Evolutionary conservation across 2,888 invertebrate species (phyloP), one percentile per base, ranked within the genome.

Genomic region (Zaprionus bogoriensis): DNA sequence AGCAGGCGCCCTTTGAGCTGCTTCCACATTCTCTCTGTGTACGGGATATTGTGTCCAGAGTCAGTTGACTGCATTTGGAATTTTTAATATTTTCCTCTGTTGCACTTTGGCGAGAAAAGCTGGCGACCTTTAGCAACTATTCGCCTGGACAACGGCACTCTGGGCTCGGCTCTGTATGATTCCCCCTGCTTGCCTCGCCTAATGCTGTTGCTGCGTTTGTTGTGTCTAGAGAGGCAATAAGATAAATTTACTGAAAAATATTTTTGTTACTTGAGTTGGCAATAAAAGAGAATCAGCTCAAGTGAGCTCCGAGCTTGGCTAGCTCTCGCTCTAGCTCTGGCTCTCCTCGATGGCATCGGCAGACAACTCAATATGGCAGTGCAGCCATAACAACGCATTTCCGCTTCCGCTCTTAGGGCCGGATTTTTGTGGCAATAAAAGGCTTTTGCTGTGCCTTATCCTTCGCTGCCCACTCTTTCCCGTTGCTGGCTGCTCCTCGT

Each of bases 241-340:
- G 52, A 74, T 67, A 67, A 70, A 74, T 74, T 69, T 61, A 62
- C 67, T 64, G 61, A 64, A 54, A 72, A 64, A 69, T 67, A 74
- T 67, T 62, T 65, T 46, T 32, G 47, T 53, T 39, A 39, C 47
- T 60, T 28, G 50, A 47, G 53, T 41, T 73, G 53, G 50, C 53
- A 73, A 61, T 73, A 73, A 67, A 72, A 57, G 27, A 12, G 53
- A 36, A 48, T 32, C 32, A 51, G 42, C 48, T 22, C 42, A 51
- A 45, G 22, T 25, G 30, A 41, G 64, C 45, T 27, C 12, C 22
- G 17, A 9, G 22, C 12, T 17, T 12, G 7, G 30, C 19, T 5
- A 53, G 52, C 17, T 20, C 9, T 17, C 25, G 14, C 23, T 25
- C 10, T 6, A 5, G 9, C 36, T 7, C 23, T 38, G 9, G 4